Evolutionary conservation across 1,140 invertebrate genomes (phyloP), one percentile per base, ranked within the genome.

Genomic region (Drosophila repletoides): DNA sequence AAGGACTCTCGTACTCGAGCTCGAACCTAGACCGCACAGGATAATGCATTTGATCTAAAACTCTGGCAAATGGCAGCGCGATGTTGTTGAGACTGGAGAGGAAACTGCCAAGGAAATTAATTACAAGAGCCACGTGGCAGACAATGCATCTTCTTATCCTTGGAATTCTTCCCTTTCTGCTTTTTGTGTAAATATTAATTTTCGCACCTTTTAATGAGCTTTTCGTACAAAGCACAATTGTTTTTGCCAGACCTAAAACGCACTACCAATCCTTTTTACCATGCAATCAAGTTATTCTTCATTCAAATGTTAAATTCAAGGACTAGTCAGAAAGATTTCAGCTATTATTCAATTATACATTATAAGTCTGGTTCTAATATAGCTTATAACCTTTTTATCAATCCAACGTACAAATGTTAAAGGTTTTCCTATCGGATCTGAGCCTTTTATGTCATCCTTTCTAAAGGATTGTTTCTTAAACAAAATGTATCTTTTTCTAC

Each of bases 41-140:
- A 64, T 71, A 67, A 74, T 84, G 74, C 74, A 83, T 84, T 84
- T 83, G 77, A 83, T 83, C 60, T 71, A 29, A 74, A 64, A 63
- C 43, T 69, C 69, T 58, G 68, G 59, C 38, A 81, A 81, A 76
- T 72, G 72, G 60, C 77, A 52, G 52, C 31, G 36, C 14, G 31
- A 34, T n/a, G 41, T 1, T 12, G 45, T 19, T 7, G 1, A 22
- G 21, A 43, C 7, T 14, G 49, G 29, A 12, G 14, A 33, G 9
- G 9, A 31, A 5, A 12, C n/a, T 36, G 48, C 14, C 45, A 9
- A 29, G 49, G 24, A 84, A 72, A 84, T 79, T 74, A 79, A 75
- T 79, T 79, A 79, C 66, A 36, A 53, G 38, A 36, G 21, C 55
- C 45, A 7, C 61, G 22, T 10, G 9, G 17, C 60, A 67, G 40